Conservation (phyloP, 2,113 vertebrate genomes). For the Mormoops blainvillei region DNA sequence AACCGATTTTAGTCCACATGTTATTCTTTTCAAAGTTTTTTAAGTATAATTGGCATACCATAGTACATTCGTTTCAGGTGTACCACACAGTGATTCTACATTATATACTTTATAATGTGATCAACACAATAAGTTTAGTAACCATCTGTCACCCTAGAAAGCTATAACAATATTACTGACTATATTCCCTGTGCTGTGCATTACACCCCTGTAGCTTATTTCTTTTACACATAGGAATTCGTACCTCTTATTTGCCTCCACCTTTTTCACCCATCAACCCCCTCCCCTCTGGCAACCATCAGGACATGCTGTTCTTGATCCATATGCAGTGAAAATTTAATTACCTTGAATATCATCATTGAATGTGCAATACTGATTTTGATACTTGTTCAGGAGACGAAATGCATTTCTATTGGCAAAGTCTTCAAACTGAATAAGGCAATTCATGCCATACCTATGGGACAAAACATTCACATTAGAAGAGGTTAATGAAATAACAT, state of each 20-base stretch:
- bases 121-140: not conserved
- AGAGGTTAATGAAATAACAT: constrained; percentile 8
- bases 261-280: not conserved
- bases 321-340: not conserved
- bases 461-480: constrained; percentile 49
- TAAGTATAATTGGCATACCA: not conserved
- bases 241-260: not conserved
- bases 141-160: not conserved
- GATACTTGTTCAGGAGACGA: constrained; percentile 93
- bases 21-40: not conserved
- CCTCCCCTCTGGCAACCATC: not conserved
- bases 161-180: not conserved
- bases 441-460: constrained; percentile 91
- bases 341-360: constrained; percentile 99
- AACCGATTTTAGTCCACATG: not conserved
- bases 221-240: not conserved
- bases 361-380: constrained; percentile 95
- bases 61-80: not conserved
- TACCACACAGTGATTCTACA: not conserved
- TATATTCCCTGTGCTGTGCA: not conserved
- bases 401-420: constrained; percentile 98
- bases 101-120: not conserved
- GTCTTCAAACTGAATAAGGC: constrained; percentile 98
- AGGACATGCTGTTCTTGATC: not conserved
- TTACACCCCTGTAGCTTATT: not conserved